Evolutionary conservation across 2,113 vertebrate genomes (phyloP), one percentile per base, ranked within the genome.

Genomic region (Dipodomys stephensi): DNA sequence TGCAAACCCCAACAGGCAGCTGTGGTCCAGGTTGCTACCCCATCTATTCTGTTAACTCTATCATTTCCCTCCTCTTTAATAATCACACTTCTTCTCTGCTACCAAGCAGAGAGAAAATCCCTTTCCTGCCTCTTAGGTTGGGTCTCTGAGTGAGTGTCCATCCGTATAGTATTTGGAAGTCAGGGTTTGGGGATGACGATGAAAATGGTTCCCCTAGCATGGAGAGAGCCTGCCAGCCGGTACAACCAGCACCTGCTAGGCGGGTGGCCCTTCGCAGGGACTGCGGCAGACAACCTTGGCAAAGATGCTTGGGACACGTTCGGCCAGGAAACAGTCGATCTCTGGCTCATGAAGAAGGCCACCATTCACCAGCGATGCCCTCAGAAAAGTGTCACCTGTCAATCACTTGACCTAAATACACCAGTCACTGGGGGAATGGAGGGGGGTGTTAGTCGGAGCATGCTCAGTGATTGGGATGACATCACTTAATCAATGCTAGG

Each of bases 401-500:
- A 94, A 96, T 97, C 97, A 96, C 60, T 96, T 96, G 96, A 96
- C 95, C 95, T 95, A 96, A 96, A 97, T 95, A 93, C 95, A 77
- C 84, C 94, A 94, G 96, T 95, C 94, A 95, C 80, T 80, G 60
- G 86, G 92, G 57, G 80, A 72, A 39, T 4, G 64, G 62, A 60
- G 28, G 91, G 92, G 96, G 94, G 84, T 93, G 91, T 35, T 67
- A 67, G 94, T 65, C 30, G 27, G 98, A 98, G 98, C 98, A 98
- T 98, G 98, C 98, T 97, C 98, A 97, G 97, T 97, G 93, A 87
- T 97, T 77, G 60, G 93, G 92, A 98, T 98, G 98, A 98, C 97
- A 98, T 98, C 98, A 98, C 96, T 95, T 97, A 89, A 97, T 97
- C 97, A 96, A 97, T 97, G 97, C 95, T 88, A 82, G 91, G 96